Evolutionary conservation across 2,797 vertebrate genomes (phyloP), one percentile per base, ranked within the genome.

Genomic region (Diglossa cyanea): DNA sequence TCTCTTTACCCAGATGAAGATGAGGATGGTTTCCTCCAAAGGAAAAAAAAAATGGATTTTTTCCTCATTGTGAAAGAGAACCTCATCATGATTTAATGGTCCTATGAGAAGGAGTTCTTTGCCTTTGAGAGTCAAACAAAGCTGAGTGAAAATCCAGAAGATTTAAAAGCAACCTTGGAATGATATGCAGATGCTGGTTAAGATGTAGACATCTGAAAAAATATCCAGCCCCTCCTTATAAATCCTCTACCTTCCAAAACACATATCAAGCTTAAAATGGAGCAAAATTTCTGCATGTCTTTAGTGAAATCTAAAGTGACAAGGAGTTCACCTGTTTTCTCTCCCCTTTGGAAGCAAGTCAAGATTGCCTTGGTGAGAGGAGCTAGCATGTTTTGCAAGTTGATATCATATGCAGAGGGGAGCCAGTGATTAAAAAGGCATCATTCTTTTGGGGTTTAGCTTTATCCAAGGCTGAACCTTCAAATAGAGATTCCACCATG

Each of bases 281-380:
- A 85, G 54, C 15, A 48, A 15, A 88, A 68, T 51, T 65, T 83
- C 93, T 91, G 51, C 37, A 68, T 11, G 55, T 66, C 19, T 35
- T 87, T 76, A 78, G 17, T n/a, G n/a, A 73, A 90, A 90, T 65
- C 33, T 67, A n/a, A 88, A 85, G 40, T 57, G 65, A 63, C 68
- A 74, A 68, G 63, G 68, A 92, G 88, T 62, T 78, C 54, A 95
- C 74, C 83, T 71, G 24, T 65, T 94, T 80, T 89, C 35, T 90
- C 33, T 76, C 35, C 31, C 25, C 80, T 89, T 77, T 88, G 57
- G 77, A 96, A 86, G 16, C 5, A 19, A 95, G 47, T 82, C 71
- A 93, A 77, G 33, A 75, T 33, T 80, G 44, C 54, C 78, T 62
- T 72, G 76, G n/a, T 79, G 60, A 91, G 75, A 95, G 53, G 39